phyloP scores from a whole-genome alignment of 2,797 vertebrate species.

The Hafferia zeledoni region DNA sequence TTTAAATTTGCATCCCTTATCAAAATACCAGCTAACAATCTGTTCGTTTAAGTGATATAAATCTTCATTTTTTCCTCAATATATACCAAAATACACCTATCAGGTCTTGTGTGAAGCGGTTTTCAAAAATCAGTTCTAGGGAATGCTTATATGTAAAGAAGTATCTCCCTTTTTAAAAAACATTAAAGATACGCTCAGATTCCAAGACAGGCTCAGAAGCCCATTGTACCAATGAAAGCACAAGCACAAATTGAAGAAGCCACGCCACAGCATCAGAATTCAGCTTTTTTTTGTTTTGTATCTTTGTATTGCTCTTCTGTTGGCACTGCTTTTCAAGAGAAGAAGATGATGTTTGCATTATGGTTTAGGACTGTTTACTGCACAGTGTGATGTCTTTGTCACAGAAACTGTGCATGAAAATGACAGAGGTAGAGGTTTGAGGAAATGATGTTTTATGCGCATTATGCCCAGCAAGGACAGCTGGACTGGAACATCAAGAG shows the following conservation, averaged over 20 bases:
- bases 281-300: background rate
- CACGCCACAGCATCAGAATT: background rate
- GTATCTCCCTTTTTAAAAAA: background rate
- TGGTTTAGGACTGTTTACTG: background rate
- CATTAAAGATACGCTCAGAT: background rate
- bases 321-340: rapidly evolving
- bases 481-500: background rate
- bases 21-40: background rate
- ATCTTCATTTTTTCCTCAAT: background rate
- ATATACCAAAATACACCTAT: background rate
- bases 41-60: background rate
- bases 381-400: background rate
- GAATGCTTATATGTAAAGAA: background rate
- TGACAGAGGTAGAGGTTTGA: background rate
- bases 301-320: background rate
- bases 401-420: background rate
- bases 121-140: background rate
- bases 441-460: background rate
- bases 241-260: background rate
- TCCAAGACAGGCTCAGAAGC: background rate
- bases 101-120: background rate
- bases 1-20: background rate
- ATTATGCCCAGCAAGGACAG: background rate
- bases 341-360: background rate
- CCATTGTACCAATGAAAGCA: background rate